Base-by-base conservation (phyloP, 2,888 invertebrate species). In the Anodontia alba region DNA sequence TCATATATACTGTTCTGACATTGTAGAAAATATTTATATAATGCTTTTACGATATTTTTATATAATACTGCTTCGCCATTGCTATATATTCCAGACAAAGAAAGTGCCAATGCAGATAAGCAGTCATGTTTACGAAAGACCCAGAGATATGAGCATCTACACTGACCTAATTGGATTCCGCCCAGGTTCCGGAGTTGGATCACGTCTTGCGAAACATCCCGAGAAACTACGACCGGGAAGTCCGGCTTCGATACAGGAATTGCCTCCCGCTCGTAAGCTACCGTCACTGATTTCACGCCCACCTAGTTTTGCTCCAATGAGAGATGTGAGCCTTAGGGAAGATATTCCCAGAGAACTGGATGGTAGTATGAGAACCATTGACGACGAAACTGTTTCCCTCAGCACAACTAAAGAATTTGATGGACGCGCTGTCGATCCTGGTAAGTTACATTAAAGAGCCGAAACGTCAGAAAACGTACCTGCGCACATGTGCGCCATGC, bases 341-440 rank as follows among this genome's bases (percentile, higher is more conserved):
- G 57, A 26, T 29, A 57, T 29, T 57, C 62, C 62, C 8, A 31
- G 62, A 33, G 33, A 31, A 62, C 20, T 33, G 2, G 62, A 62
- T 62, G 62, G 33, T 2, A 62, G 62, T 33, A 62, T 62, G 62
- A 31, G 62, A 33, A 62, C 62, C 1, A 62, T 62, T 62, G 62
- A 43, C 12, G 74, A 79, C 72, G 42, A 68, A 17, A 20, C 57
- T 3, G 73, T 75, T 23, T 83, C 76, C 42, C 67, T 70, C n/a
- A 72, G 76, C n/a, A 76, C 57, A 15, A 84, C 84, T 36, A 72
- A 81, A 29, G 69, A 80, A 12, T 86, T 83, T 74, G 83, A 86
- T 76, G 88, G 88, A 1, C 73, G 83, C n/a, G 88, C 88, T 3
- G 76, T 88, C 31, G 86, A 86, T 70, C 86, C 84, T 71, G 80